Base-by-base conservation (phyloP, 2,888 invertebrate species). In the Terebella lapidaria region DNA sequence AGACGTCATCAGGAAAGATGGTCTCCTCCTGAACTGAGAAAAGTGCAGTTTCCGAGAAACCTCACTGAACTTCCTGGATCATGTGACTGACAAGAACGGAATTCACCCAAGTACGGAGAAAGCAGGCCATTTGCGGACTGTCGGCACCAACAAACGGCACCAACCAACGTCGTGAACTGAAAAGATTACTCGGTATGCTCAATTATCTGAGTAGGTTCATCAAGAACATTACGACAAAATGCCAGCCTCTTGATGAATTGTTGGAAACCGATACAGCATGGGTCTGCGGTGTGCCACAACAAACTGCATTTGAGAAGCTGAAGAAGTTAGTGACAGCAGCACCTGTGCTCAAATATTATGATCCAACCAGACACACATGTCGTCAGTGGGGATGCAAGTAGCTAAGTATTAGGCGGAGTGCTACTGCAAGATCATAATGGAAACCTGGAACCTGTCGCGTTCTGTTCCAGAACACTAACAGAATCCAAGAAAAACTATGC, bases 381-480 rank as follows among this genome's bases (percentile, higher is more conserved):
- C 2, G 68, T 71, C 3, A 65, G 65, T 53, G 68, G 67, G 1
- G 69, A 70, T 28, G 62, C 68, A 0, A 67, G 64, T 22, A 64
- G 63, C 26, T 70, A 61, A 55, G 65, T 70, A 5, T 15, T 70
- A 22, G 70, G 68, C 25, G 70, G 47, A 18, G 68, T 61, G 0
- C 55, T 70, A 2, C 56, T 63, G 10, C 66, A 64, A 27, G 5
- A 54, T n/a, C 63, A 66, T 22, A 64, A 59, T 0, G 42, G 29
- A 1, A 49, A 60, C 5, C 22, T 64, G 5, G 64, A 61, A 42
- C 67, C 70, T n/a, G 60, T 70, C 1, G 66, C 65, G 15, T 70
- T 52, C 55, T 59, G 57, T 30, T 71, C 69, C n/a, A 22, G 68
- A 10, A 68, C 66, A 28, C 59, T 70, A 1, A 66, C 68, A 2